Evolutionary conservation across 2,888 invertebrate genomes (phyloP).

Genomic region (Plagodis pulveraria): DNA sequence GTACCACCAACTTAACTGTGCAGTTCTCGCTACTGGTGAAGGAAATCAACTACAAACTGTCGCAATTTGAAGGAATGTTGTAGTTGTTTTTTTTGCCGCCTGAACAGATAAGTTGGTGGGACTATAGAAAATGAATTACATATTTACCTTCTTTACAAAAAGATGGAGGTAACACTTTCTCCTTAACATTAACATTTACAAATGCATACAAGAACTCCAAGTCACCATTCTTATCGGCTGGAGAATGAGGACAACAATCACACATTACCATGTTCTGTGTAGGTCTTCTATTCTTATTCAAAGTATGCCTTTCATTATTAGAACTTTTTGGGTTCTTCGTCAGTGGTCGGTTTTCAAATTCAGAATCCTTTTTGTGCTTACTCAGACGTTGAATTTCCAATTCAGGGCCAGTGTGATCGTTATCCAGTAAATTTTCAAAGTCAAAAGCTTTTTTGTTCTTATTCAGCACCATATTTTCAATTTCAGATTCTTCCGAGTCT

Average conservation of each 20-base stretch:
- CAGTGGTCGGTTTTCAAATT: conserved; percentile 19
- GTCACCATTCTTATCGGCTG: conserved; percentile 41
- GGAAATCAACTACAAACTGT: no score
- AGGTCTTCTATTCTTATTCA: conserved; percentile 1
- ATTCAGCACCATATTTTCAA: neutral
- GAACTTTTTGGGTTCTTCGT: conserved; percentile 10
- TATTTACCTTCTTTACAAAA: conserved; percentile 74
- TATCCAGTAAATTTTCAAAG: conserved; percentile 12
- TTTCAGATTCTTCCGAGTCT: conserved; percentile 16
- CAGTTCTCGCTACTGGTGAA: no score
- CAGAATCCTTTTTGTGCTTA: conserved; percentile 9
- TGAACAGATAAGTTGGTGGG: no score
- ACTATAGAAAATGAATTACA: neutral
- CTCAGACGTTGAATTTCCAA: neutral
- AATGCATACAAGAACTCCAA: conserved; percentile 74
- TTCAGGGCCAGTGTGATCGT: conserved; percentile 9
- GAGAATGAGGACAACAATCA: conserved; percentile 51
- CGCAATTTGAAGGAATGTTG: no score
- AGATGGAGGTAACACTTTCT: conserved; percentile 65
- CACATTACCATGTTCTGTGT: conserved; percentile 41
- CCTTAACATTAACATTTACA: conserved; percentile 70
- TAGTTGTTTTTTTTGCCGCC: no score
- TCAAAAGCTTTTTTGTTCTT: conserved; percentile 9
- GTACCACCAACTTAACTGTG: no score
- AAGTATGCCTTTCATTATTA: conserved; percentile 4